Conservation (phyloP, 1,140 invertebrate species). For the Lordiphosa collinella region DNA sequence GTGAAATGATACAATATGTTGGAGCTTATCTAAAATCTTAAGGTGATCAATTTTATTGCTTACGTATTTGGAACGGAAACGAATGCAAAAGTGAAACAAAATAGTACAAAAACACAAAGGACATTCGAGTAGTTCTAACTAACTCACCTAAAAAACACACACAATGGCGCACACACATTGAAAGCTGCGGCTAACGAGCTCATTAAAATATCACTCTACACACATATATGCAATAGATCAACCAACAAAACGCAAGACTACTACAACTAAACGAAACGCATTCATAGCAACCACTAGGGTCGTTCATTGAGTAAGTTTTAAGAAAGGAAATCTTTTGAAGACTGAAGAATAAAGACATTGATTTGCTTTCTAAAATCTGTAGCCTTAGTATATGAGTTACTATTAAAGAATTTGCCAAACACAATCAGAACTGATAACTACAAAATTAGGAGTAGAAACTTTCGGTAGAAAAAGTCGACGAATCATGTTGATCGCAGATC, state of each 20-base stretch:
- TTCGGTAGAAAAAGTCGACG: no score
- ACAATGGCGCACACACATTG: slow-evolving; percentile 26
- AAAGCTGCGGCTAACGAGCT: not conserved
- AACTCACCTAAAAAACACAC: slow-evolving; percentile 40
- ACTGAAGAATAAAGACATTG: no score
- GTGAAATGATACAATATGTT: not conserved
- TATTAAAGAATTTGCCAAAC: no score
- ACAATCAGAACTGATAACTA: no score
- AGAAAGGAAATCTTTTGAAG: no score
- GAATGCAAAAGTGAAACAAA: slow-evolving; percentile 15
- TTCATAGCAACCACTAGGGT: no score
- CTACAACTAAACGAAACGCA: not conserved
- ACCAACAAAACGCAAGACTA: not conserved
- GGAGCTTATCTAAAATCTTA: not conserved
- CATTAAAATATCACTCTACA: slow-evolving; percentile 8
- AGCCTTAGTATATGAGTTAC: no score
- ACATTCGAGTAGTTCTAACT: slow-evolving; percentile 36
- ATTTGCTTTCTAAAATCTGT: no score
- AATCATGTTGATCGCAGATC: no score
- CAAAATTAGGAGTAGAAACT: no score
- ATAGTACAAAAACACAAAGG: slow-evolving; percentile 17
- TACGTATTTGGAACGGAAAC: slow-evolving; percentile 40
- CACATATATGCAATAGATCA: not conserved
- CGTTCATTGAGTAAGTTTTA: no score
- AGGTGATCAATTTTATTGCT: slow-evolving; percentile 40